Evolutionary conservation across 2,113 vertebrate species (phyloP), one percentile per base, ranked within the genome.

Genomic region (Bubo blakistoni): DNA sequence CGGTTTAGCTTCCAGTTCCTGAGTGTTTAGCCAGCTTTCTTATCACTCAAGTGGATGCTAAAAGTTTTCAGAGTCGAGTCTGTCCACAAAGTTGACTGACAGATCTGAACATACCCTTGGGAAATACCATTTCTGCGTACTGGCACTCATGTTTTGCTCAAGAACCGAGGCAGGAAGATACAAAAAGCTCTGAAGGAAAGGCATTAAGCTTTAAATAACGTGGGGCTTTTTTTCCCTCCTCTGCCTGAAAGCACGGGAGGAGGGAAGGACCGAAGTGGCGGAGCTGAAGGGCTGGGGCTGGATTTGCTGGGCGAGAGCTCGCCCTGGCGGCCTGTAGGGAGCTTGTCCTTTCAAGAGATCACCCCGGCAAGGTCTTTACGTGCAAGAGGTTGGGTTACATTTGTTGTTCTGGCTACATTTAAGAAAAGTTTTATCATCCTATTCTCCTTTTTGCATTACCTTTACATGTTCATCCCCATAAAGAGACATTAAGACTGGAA

Each of bases 291-390:
- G 51, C 71, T n/a, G 61, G 44, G 32, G 22, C 46, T 76, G 47
- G 14, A 51, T 97, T 94, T 87, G 32, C 38, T 49, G 90, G 44
- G 55, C 2, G 6, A 95, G 77, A 93, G 96, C 94, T 94, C 88
- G 3, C 96, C 78, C 96, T 97, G 94, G 94, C 16, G 95, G 94
- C 51, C 5, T 7, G 0, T 1, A 0, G 1, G 54, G 29, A 59
- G 47, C 27, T 40, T 49, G 63, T 62, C 12, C 36, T 36, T 36
- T 9, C 26, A 15, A 22, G 32, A 55, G 26, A 14, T 14, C 36
- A 19, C 27, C 54, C 16, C 18, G 36, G 58, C 7, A 46, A 2
- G 5, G 13, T 29, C 49, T 59, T 30, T 7, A 2, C 0, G 3
- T 26, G 59, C 49, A 3, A 30, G 13, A 4, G 0, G 34, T 63